These are phyloP conservation scores for Aphaenogaster ashmeadi DNA, from an alignment of 1,140 invertebrate genomes.

Conservation along the genomic window DNA sequence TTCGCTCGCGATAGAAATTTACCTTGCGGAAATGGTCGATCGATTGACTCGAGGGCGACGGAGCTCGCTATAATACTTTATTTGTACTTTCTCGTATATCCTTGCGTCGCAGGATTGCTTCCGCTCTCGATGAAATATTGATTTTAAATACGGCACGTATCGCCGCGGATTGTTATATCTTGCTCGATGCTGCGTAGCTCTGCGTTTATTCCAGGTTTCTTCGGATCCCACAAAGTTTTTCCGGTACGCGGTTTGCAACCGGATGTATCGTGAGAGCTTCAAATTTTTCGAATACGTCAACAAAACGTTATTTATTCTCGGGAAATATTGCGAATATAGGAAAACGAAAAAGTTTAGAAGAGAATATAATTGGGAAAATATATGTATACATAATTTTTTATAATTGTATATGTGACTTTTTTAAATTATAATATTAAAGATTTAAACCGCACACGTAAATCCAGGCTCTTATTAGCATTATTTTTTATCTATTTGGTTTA, in stretches of 20 bases:
- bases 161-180: slow-evolving; percentile 56
- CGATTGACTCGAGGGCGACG: slow-evolving; percentile 63
- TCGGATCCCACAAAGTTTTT: not conserved
- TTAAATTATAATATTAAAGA: too few relatives aligned
- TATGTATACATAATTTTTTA: too few relatives aligned
- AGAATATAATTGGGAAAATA: too few relatives aligned
- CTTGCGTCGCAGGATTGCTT: slow-evolving; percentile 57
- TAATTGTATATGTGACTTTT: too few relatives aligned
- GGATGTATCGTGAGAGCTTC: not conserved
- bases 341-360: not conserved
- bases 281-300: not conserved
- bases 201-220: slow-evolving; percentile 21
- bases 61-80: slow-evolving; percentile 58
- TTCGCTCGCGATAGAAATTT: slow-evolving; percentile 61
- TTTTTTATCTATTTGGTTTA: too few relatives aligned
- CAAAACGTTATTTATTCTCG: not conserved
- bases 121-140: slow-evolving; percentile 60
- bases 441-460: too few relatives aligned
- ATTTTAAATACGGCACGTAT: slow-evolving; percentile 60
- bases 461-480: too few relatives aligned
- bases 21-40: slow-evolving; percentile 60
- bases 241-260: not conserved
- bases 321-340: not conserved
- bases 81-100: slow-evolving; percentile 48
- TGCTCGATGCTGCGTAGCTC: not conserved